Base-by-base conservation (phyloP, 1,140 invertebrate genomes). In the Trichonephila inaurata region DNA sequence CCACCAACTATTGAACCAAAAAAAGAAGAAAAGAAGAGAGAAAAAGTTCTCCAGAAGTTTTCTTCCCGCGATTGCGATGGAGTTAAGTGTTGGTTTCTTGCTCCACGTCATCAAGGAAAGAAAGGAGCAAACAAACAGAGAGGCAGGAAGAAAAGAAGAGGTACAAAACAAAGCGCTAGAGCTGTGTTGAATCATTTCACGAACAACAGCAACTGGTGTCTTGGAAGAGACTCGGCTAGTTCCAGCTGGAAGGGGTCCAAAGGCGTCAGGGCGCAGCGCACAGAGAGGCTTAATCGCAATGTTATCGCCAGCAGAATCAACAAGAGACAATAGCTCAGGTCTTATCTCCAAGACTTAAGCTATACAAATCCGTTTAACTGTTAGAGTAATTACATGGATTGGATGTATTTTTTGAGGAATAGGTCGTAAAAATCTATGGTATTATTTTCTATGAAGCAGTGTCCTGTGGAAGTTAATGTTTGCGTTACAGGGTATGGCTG, bases 161-260 rank as follows among this genome's bases (percentile, higher is more conserved):
- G 12, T 40, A 44, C 28, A 62, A 61, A 40, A 40, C 64, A 69
- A 69, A 89, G 40, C 33, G 14, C 16, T 28, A 18, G 14, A 33
- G 5, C 72, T 77, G 33, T 77, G 72, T 77, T 77, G 72, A 77
- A 77, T 77, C 72, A 77, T 77, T 33, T 33, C 28, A 40, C 69
- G 62, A 58, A 69, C 64, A 66, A 40, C 33, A 69, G 87, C 87
- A 66, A 69, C 64, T 72, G 62, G 64, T 89, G 87, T 89, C 58
- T 40, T 40, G 33, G 64, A n/a, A 51, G 64, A 69, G 64, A 66
- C 64, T 40, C 12, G 21, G 64, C 87, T 24, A 64, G 21, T 44
- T 89, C 87, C 87, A 89, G 64, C 87, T 89, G 87, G 87, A 69
- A 10, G 1, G 6, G 19, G 87, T 16, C 87, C 87, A 89, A 89